These are phyloP conservation scores for Geopemphigus sp. DNA, from an alignment of 1,140 invertebrate species.

Conservation along the genomic window DNA sequence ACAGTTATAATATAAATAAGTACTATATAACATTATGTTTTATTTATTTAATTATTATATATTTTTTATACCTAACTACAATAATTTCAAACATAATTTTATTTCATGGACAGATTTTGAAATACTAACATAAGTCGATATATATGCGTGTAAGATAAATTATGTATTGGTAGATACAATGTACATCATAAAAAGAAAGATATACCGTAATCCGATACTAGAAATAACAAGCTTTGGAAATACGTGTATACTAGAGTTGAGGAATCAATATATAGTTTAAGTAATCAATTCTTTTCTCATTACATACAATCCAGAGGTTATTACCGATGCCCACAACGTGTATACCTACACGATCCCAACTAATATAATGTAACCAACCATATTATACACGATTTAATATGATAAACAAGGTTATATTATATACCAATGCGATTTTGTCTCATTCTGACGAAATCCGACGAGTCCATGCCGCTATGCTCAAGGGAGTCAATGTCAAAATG, in stretches of 20 bases:
- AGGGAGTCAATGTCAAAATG: conserved; percentile 31
- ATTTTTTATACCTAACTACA: no score
- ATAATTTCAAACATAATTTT: no score
- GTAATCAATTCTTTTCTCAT: not conserved
- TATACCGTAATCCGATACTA: conserved; percentile 8
- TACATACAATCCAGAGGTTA: conserved; percentile 15
- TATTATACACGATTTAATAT: not conserved
- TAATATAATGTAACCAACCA: conserved; percentile 12
- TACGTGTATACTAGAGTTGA: not conserved
- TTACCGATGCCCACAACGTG: not conserved
- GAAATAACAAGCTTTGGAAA: conserved; percentile 2
- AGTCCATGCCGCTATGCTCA: not conserved
- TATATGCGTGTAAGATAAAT: no score
- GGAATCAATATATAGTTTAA: conserved; percentile 14
- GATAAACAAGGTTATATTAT: conserved; percentile 21
- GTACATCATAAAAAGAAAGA: not conserved
- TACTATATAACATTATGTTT: no score
- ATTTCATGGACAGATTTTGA: no score
- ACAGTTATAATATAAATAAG: no score
- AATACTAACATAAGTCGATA: no score
- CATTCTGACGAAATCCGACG: conserved; percentile 8
- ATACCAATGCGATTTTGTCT: not conserved
- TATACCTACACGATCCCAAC: not conserved
- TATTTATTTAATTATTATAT: no score
- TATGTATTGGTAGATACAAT: no score